Evolutionary conservation across 2,888 invertebrate genomes (phyloP), one percentile per base, ranked within the genome.

Genomic region (Frankliniella fusca): DNA sequence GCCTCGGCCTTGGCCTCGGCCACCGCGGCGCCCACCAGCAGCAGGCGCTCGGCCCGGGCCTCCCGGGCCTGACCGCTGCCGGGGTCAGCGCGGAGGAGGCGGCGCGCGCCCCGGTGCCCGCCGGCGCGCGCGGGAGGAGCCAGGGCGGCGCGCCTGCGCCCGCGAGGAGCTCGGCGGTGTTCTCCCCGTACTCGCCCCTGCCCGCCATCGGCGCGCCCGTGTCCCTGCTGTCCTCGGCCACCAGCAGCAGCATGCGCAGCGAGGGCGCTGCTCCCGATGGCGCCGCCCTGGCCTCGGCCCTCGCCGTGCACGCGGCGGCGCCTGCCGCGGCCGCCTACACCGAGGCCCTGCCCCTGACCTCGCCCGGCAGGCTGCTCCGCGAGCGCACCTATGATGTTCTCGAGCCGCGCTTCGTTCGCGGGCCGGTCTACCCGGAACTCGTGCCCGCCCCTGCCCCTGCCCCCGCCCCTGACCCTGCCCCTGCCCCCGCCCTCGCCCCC

Each of bases 141-240:
- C 70, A 9, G 27, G 70, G 27, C 23, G 70, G 23, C 10, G 23
- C 70, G 11, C 12, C 27, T 10, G 70, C 70, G 23, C 12, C 23
- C 23, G 23, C 9, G 12, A 23, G 70, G 11, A 76, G 70, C 27
- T 76, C 70, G 70, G 70, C 70, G 70, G 23, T 76, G 27, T 76
- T 76, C 70, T 76, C 70, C 23, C 70, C 70, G 23, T 76, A 76
- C 70, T 76, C 70, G 70, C 70, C 70, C n/a, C 70, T 76, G 10
- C 70, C 70, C 9, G 70, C 70, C 70, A 76, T 76, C 70, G 70
- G 70, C 10, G 70, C 12, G 54, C 54, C 54, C 54, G 5, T 38
- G 38, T 15, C 54, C 20, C 54, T 15, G 70, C 54, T 15, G 70
- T 12, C 70, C 27, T 27, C 70, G 27, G 11, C 61, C 20, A 18